Conservation (phyloP, 2,888 invertebrate genomes). For the Melitaea athalia region DNA sequence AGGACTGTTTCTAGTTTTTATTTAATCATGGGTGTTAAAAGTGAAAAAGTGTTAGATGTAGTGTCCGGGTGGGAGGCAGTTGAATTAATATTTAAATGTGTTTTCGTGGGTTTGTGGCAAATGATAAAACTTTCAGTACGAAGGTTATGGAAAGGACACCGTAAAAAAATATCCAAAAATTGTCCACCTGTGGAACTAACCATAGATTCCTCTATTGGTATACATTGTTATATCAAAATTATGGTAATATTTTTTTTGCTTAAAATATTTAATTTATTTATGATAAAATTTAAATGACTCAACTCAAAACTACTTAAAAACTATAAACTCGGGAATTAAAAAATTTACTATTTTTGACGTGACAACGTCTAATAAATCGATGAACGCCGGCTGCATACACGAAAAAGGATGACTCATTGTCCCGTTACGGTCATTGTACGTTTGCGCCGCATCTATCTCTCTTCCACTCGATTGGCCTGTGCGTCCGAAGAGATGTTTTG, state of each 20-base stretch:
- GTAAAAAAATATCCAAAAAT: slow-evolving; percentile 58
- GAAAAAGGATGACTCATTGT: no score
- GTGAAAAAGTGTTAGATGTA: slow-evolving; percentile 59
- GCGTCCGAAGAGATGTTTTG: no score
- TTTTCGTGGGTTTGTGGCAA: slow-evolving; percentile 70
- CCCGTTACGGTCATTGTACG: no score
- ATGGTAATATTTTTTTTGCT: slow-evolving; percentile 56
- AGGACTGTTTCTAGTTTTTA: slow-evolving; percentile 33
- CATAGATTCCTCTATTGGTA: slow-evolving; percentile 70
- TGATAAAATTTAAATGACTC: no score
- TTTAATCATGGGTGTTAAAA: slow-evolving; percentile 54
- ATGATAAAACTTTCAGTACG: slow-evolving; percentile 60
- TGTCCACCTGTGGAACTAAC: slow-evolving; percentile 63
- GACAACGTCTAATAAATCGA: no score
- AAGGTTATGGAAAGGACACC: slow-evolving; percentile 70
- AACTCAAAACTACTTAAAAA: no score
- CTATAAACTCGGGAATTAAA: not conserved
- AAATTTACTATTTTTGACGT: no score
- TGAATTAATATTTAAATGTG: slow-evolving; percentile 61
- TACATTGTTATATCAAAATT: slow-evolving; percentile 75
- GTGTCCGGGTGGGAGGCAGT: slow-evolving; percentile 70
- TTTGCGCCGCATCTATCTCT: no score
- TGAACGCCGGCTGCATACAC: no score
- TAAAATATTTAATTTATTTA: not conserved
- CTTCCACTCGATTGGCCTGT: no score